phyloP scores from a whole-genome alignment of 37 sponge, comb jelly and placozoan species.

The Hexactinellida sp. region DNA sequence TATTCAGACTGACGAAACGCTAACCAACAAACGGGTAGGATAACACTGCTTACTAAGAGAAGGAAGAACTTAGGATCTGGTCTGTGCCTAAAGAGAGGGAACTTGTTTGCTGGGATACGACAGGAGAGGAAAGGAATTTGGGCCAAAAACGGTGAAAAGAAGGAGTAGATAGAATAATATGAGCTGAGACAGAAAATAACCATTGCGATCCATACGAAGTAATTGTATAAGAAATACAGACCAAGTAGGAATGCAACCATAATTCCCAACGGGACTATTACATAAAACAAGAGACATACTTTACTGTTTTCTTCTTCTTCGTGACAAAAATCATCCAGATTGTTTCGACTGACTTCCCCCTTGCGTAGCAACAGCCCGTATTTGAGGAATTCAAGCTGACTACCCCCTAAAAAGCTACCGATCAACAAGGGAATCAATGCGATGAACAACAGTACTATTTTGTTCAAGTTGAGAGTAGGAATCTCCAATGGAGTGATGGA shows the following conservation, averaged over 20 bases:
- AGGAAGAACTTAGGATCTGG: constrained; percentile 60
- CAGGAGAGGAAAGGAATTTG: constrained; percentile 32
- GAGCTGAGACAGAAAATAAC: constrained; percentile 44
- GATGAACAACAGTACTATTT: not conserved
- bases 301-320: not conserved
- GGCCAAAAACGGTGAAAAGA: constrained; percentile 52
- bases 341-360: constrained; percentile 17
- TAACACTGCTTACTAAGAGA: constrained; percentile 26
- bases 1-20: constrained; percentile 32
- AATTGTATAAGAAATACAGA: constrained; percentile 67
- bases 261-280: constrained; percentile 20
- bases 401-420: not conserved
- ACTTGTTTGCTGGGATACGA: constrained; percentile 36
- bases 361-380: constrained; percentile 50
- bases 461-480: not conserved
- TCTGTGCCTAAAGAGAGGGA: constrained; percentile 36
- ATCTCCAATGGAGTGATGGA: not conserved
- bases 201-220: constrained; percentile 60
- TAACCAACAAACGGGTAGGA: constrained; percentile 57
- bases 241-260: constrained; percentile 42
- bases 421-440: not conserved
- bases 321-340: not conserved
- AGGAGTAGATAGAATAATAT: constrained; percentile 28
- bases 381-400: not conserved
- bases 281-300: not conserved